Base-by-base conservation (phyloP, 2,797 vertebrate genomes). In the Momotus momota region DNA sequence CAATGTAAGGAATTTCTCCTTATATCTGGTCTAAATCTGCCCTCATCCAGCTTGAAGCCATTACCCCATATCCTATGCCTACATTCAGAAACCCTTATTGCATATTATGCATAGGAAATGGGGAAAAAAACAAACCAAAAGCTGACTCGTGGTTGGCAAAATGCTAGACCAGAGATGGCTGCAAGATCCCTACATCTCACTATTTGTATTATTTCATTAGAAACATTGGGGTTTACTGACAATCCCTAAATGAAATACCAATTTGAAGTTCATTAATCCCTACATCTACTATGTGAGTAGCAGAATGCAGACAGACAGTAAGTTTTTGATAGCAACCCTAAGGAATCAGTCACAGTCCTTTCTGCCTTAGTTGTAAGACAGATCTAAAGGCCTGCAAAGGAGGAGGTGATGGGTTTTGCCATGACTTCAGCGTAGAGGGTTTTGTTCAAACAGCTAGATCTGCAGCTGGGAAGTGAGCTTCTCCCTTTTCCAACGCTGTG, bases 301-400 rank as follows among this genome's bases (percentile, higher is more conserved):
- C 48, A 49, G 46, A 78, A 61, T 46, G 55, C 9, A 72, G 22
- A 12, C 22, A 79, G 67, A 33, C 33, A 57, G 1, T 48, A 2
- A 5, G 4, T 55, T 49, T 74, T 46, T 0, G 0, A 5, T 35
- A 38, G 27, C 10, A 71, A 2, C 29, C 14, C 4, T 22, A 1
- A 69, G 26, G 46, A n/a, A 27, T 45, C 15, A 15, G 4, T 51
- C 1, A 0, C 27, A 31, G 13, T 40, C 17, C 31, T 79, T 69
- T 80, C 67, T 80, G 41, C 20, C 15, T 65, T 51, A 33, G 21
- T 22, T n/a, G 40, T 54, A 38, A 21, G 6, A 23, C 3, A 27
- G 40, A 10, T 16, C 51, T 52, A 49, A 67, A 48, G 15, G 21
- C 21, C 22, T 60, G 40, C 51, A 40, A 6, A 54, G 38, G 55